phyloP scores from a whole-genome alignment of 2,797 vertebrate genomes.

The Dallia pectoralis region DNA sequence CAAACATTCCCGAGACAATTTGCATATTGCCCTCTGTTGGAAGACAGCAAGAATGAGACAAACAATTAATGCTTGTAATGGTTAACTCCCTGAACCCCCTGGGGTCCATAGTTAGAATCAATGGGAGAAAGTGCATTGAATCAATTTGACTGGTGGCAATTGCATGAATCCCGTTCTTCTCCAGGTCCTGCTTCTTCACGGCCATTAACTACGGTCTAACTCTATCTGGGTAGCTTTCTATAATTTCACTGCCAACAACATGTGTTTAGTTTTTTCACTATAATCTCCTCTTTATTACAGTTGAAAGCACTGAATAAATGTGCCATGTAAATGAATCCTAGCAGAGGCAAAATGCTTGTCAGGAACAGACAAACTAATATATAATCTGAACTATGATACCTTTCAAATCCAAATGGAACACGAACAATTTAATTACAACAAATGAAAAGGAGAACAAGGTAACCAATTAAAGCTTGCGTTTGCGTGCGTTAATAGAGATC shows the following conservation, averaged over 20 bases:
- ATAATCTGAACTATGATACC: conserved; percentile 51
- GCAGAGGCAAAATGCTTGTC: conserved; percentile 37
- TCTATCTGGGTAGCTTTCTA: conserved; percentile 1
- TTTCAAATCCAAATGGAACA: conserved; percentile 49
- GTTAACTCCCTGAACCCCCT: conserved; percentile 15
- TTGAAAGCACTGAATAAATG: conserved; percentile 24
- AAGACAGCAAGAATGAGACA: conserved; percentile 22
- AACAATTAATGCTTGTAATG: conserved; percentile 2
- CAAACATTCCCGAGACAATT: too few relatives aligned
- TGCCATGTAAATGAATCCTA: conserved; percentile 36
- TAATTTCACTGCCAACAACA: conserved; percentile 29
- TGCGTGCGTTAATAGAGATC: conserved; percentile 50
- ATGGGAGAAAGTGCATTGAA: conserved; percentile 37
- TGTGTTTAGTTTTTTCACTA: conserved; percentile 31
- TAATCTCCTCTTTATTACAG: conserved; percentile 39
- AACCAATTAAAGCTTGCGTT: conserved; percentile 53
- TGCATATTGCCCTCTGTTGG: too few relatives aligned
- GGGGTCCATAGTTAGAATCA: conserved; percentile 49
- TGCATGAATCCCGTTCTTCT: neutral
- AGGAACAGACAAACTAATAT: conserved; percentile 46
- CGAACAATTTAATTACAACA: conserved; percentile 59
- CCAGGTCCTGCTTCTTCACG: conserved; percentile 24
- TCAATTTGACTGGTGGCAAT: conserved; percentile 15
- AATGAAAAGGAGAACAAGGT: conserved; percentile 33
- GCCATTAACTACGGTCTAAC: conserved; percentile 11